These are phyloP conservation scores for Conus canariensis DNA, from an alignment of 2,888 invertebrate genomes.

Conservation along the genomic window DNA sequence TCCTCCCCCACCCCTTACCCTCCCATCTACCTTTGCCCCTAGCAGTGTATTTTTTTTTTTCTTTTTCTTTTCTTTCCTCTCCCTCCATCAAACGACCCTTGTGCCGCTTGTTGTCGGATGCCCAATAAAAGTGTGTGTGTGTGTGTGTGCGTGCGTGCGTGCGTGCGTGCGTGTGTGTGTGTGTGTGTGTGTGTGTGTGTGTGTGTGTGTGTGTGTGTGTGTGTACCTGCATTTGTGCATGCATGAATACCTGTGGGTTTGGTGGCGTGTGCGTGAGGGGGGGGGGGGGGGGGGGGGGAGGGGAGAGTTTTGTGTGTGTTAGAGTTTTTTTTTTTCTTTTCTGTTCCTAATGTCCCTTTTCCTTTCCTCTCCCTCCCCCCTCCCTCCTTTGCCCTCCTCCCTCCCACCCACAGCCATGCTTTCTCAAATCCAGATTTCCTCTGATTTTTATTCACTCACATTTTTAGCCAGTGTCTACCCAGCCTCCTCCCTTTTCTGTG, in stretches of 20 bases:
- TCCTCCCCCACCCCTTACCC: neutral
- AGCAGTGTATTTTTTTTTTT: no score
- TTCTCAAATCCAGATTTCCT: neutral
- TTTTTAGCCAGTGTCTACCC: no score
- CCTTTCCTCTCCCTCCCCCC: no score
- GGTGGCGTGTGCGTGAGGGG: neutral
- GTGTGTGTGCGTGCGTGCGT: no score
- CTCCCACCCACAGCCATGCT: neutral
- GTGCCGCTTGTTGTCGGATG: no score
- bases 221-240: neutral
- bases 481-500: no score
- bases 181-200: neutral
- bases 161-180: no score
- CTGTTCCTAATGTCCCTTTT: neutral
- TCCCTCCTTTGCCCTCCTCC: neutral
- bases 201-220: neutral
- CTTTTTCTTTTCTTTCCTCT: no score
- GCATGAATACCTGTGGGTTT: neutral
- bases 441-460: no score
- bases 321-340: neutral
- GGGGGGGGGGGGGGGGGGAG: neutral
- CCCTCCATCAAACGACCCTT: no score
- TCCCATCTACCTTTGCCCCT: no score
- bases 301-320: neutral
- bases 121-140: neutral